A percentile compares a stretch with the other conserved stretches of the same genome.
phyloP scores from a whole-genome alignment of 2,888 invertebrate genomes.

The Cylloceria caligata region DNA sequence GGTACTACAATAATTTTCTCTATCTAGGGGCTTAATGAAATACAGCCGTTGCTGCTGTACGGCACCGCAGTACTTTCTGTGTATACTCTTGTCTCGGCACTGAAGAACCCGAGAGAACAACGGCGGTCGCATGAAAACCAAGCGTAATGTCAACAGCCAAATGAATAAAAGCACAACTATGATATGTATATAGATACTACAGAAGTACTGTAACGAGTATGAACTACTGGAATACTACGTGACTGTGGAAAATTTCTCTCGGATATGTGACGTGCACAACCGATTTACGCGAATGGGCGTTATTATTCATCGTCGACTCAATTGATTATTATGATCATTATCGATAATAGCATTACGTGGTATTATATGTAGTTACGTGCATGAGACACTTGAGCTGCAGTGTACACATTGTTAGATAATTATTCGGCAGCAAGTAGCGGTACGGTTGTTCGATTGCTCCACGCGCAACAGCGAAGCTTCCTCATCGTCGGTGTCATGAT shows the following conservation, averaged over 20 bases:
- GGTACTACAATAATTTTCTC: neutral
- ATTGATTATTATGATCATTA: slow-evolving; percentile 1
- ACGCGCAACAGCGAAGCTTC: slow-evolving; percentile 1
- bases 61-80: neutral
- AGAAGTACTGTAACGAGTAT: neutral
- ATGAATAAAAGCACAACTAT: slow-evolving; percentile 15
- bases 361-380: neutral
- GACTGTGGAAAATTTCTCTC: neutral
- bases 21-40: slow-evolving; percentile 30
- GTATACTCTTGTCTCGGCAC: neutral
- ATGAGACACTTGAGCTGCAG: slow-evolving; percentile 11
- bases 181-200: neutral
- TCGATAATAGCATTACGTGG: slow-evolving; percentile 1
- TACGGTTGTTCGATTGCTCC: slow-evolving; percentile 31
- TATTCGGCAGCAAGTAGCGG: slow-evolving; percentile 8
- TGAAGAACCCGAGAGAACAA: neutral
- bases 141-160: neutral
- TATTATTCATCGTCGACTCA: slow-evolving; percentile 8
- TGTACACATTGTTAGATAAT: slow-evolving; percentile 36
- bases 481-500: slow-evolving; percentile 38
- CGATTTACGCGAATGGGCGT: neutral
- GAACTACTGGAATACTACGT: neutral
- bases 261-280: neutral
- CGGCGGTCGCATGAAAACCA: neutral
- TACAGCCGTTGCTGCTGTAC: slow-evolving; percentile 4